Percentiles rank a stretch among this genome's conserved stretches.
Conservation (phyloP, 2,888 invertebrate genomes). For the Heliconius ismenius region DNA sequence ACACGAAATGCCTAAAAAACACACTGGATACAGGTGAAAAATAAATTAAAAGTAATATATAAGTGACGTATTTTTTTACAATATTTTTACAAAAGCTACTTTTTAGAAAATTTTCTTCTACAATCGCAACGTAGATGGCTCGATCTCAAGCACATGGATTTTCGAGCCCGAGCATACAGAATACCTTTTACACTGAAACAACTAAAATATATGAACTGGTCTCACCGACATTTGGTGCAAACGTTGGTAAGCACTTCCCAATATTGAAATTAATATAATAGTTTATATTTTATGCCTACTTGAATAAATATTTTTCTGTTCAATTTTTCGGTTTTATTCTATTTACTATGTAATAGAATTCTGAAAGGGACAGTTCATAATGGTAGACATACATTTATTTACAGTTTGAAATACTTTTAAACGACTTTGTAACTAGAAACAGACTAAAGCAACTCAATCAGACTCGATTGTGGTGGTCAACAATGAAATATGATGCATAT, state of each 20-base stretch:
- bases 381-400: slow-evolving; percentile 28
- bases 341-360: background rate
- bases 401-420: slow-evolving; percentile 62
- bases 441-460: slow-evolving; percentile 63
- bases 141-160: slow-evolving; percentile 67
- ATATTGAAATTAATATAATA: background rate
- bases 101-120: slow-evolving; percentile 89
- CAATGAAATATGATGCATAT: slow-evolving; percentile 67
- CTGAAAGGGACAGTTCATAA: background rate
- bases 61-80: too few species aligned
- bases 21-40: background rate
- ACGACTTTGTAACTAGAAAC: slow-evolving; percentile 66
- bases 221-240: slow-evolving; percentile 62
- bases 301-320: background rate
- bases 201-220: slow-evolving; percentile 64
- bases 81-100: too few species aligned
- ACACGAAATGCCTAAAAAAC: background rate
- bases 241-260: slow-evolving; percentile 56
- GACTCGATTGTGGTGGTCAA: slow-evolving; percentile 73
- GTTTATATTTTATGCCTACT: background rate
- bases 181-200: slow-evolving; percentile 68
- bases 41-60: too few species aligned
- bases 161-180: slow-evolving; percentile 61
- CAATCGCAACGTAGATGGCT: slow-evolving; percentile 90
- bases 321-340: background rate